Evolutionary conservation across 2,888 invertebrate species (phyloP).

Genomic region (Drosophila cognata): DNA sequence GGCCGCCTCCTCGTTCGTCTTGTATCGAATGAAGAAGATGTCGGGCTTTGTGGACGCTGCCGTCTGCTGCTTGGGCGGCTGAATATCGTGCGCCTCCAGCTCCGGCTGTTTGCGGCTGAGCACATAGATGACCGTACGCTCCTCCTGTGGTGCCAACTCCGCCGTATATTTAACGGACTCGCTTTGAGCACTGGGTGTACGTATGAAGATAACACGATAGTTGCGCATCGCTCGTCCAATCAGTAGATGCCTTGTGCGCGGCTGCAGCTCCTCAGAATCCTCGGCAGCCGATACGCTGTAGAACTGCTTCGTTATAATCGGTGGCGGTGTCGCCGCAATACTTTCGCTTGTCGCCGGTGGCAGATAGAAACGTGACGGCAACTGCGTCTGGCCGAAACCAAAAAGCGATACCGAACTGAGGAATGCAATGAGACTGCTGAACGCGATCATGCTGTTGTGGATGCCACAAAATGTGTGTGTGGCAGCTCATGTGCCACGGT

Average conservation of each 20-base stretch:
- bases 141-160: conserved; percentile 83
- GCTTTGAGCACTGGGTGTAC: conserved; percentile 76
- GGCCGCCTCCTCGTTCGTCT: conserved; percentile 82
- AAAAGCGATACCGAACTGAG: neutral
- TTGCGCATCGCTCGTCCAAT: conserved; percentile 82
- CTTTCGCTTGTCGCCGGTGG: conserved; percentile 42
- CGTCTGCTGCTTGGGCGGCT: conserved; percentile 73
- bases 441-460: conserved; percentile 49
- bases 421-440: conserved; percentile 15
- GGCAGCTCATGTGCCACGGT: conserved; percentile 1
- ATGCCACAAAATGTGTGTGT: conserved; percentile 42
- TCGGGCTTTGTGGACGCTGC: conserved; percentile 80
- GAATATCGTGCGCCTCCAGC: conserved; percentile 77
- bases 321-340: conserved; percentile 42
- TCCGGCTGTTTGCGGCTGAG: conserved; percentile 82
- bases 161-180: conserved; percentile 75
- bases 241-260: conserved; percentile 71
- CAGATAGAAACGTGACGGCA: conserved; percentile 46
- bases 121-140: conserved; percentile 84
- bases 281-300: conserved; percentile 83
- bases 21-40: conserved; percentile 84
- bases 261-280: conserved; percentile 71
- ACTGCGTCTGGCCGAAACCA: conserved; percentile 21
- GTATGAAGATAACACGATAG: conserved; percentile 84
- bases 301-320: conserved; percentile 83